Conservation (phyloP, 1,140 invertebrate genomes). For the Pseudachorutes palmiensis region DNA sequence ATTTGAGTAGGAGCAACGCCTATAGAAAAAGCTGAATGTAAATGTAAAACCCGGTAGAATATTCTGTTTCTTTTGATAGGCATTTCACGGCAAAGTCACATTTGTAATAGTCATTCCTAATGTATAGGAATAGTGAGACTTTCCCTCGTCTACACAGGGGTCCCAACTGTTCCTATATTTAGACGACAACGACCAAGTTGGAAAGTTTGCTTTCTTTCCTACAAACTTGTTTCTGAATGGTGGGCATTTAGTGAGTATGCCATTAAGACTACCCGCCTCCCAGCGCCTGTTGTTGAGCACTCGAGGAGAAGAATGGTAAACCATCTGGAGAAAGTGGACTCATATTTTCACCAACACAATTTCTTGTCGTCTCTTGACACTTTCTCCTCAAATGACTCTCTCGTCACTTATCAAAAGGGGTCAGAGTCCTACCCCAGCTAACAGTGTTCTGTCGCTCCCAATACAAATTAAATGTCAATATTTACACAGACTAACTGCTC, state of each 20-base stretch:
- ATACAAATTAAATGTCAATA: constrained; percentile 11
- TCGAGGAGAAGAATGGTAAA: neutral
- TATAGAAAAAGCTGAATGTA: too few relatives aligned
- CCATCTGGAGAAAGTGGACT: constrained; percentile 8
- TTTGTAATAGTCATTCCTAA: too few relatives aligned
- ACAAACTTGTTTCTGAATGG: too few relatives aligned
- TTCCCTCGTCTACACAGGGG: too few relatives aligned
- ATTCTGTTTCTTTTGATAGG: too few relatives aligned
- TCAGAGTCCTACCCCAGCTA: neutral
- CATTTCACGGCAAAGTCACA: too few relatives aligned
- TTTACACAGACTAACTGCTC: neutral
- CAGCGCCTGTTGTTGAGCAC: neutral
- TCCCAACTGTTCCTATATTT: too few relatives aligned
- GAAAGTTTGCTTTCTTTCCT: too few relatives aligned
- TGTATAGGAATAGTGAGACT: too few relatives aligned
- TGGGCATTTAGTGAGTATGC: neutral
- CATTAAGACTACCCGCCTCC: constrained; percentile 2
- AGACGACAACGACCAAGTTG: too few relatives aligned
- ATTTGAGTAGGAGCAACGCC: too few relatives aligned
- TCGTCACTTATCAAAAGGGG: neutral
- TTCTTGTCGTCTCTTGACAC: neutral
- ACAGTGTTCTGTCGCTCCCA: neutral
- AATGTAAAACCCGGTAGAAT: too few relatives aligned
- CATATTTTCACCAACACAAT: constrained; percentile 4
- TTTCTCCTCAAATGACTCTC: constrained; percentile 6